Conservation (phyloP, 2,113 vertebrate genomes). For the Corythoichthys haematopterus region DNA sequence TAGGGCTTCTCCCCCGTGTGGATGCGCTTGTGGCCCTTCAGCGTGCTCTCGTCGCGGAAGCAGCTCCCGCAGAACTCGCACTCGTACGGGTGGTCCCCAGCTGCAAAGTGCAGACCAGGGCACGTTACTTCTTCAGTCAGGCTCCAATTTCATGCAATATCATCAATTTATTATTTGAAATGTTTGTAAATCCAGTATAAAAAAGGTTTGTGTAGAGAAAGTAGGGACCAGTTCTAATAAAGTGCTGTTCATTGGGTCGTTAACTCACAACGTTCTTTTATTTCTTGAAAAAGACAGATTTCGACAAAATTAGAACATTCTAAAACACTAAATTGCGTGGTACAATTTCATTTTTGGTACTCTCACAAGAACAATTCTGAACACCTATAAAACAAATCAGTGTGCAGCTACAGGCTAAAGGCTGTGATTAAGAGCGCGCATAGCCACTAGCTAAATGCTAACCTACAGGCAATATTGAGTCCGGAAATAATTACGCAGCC, state of each 20-base stretch:
- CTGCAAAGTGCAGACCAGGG: constrained; percentile 16
- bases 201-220: no score
- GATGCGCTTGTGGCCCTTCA: constrained; percentile 97
- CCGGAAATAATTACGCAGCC: no score
- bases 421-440: no score
- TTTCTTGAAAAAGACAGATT: no score
- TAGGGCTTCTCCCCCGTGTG: constrained; percentile 93
- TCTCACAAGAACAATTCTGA: not conserved
- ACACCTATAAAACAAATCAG: not conserved
- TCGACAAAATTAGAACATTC: no score
- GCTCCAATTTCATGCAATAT: not conserved
- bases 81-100: constrained; percentile 92
- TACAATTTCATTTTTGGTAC: not conserved
- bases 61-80: constrained; percentile 99
- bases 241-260: no score
- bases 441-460: no score
- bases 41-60: constrained; percentile 95
- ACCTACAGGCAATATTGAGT: no score
- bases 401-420: not conserved
- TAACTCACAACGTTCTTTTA: no score
- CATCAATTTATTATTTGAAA: not conserved
- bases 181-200: no score
- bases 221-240: no score
- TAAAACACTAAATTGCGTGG: no score
- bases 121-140: constrained; percentile 14